These are phyloP conservation scores for Struthio camelus DNA, from an alignment of 2,113 vertebrate genomes.

Conservation along the genomic window DNA sequence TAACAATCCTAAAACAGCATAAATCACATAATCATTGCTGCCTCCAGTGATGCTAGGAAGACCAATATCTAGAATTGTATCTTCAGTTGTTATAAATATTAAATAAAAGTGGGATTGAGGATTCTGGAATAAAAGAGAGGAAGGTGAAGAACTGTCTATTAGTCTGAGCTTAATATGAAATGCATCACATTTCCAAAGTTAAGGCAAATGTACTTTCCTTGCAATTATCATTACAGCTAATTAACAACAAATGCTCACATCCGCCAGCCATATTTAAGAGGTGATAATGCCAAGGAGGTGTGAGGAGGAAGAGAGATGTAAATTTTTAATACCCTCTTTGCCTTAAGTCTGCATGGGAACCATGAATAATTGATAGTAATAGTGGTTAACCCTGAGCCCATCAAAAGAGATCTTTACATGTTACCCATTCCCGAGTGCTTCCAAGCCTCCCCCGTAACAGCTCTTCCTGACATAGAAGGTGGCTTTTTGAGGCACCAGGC, in stretches of 20 bases:
- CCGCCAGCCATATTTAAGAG: neutral
- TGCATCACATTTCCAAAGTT: neutral
- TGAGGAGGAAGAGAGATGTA: neutral
- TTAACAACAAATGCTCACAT: conserved; percentile 37
- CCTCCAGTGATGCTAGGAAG: neutral
- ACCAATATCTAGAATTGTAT: neutral
- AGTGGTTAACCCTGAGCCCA: conserved; percentile 15
- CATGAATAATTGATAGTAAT: conserved; percentile 55
- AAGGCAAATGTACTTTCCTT: neutral
- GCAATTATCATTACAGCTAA: conserved; percentile 58
- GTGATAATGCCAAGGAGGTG: neutral
- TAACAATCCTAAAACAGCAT: neutral
- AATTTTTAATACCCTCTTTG: conserved; percentile 35
- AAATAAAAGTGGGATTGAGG: neutral
- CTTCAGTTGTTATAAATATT: neutral
- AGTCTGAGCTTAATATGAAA: conserved; percentile 15
- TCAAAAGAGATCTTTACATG: conserved; percentile 17
- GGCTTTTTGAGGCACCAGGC: neutral
- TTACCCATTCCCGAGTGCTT: neutral
- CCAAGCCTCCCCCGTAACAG: neutral
- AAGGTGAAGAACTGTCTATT: neutral
- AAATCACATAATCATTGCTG: neutral
- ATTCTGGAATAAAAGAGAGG: neutral
- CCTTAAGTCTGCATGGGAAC: neutral
- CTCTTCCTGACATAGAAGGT: neutral